Conservation (phyloP, 2,797 vertebrate species). For the Aldrovandia affinis region DNA sequence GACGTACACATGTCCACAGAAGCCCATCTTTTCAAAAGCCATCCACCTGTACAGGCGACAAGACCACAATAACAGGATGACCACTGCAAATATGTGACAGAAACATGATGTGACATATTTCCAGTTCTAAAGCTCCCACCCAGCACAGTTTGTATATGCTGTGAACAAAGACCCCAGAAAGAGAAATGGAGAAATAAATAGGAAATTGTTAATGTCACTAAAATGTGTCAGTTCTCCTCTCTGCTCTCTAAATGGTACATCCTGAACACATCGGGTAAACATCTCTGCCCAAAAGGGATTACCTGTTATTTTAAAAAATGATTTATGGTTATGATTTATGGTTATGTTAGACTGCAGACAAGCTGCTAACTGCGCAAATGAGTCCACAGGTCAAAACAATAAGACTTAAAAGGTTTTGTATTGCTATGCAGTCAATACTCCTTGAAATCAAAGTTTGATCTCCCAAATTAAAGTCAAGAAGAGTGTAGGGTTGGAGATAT, state of each 20-base stretch:
- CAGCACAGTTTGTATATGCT: too few species aligned
- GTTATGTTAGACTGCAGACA: constrained; percentile 32
- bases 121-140: too few species aligned
- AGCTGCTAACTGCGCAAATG: constrained; percentile 25
- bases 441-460: not conserved
- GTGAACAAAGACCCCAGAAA: too few species aligned
- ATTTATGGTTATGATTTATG: not conserved
- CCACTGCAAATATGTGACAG: not conserved
- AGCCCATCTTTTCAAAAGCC: constrained; percentile 85
- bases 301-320: not conserved
- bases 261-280: not conserved
- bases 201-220: not conserved
- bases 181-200: not conserved
- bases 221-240: not conserved
- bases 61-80: not conserved
- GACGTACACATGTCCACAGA: constrained; percentile 85
- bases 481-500: not conserved
- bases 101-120: too few species aligned
- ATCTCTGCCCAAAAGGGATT: not conserved
- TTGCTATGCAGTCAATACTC: not conserved
- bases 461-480: not conserved
- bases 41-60: constrained; percentile 79
- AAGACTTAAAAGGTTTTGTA: constrained; percentile 7
- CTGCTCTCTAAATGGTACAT: not conserved
- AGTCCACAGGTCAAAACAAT: constrained; percentile 33